Base-by-base conservation (phyloP, 2,888 invertebrate species). In the Stratiomys singularior region DNA sequence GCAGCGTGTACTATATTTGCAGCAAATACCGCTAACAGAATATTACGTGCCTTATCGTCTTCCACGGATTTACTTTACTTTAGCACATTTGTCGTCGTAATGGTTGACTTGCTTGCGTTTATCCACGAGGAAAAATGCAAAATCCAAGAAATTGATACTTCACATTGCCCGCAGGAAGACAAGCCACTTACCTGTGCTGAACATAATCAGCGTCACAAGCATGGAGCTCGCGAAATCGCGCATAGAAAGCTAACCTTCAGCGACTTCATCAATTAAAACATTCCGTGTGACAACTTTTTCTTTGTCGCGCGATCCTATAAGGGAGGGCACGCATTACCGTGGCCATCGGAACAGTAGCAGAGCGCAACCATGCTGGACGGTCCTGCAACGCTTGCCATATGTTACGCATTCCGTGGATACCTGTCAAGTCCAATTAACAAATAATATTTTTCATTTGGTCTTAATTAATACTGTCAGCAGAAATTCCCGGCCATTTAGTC, bases 401-500 rank as follows among this genome's bases (percentile, higher is more conserved):
- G 74, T 60, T 58, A 46, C 44, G 23, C 44, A 74, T 74, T 74
- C 74, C 23, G 74, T 44, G 46, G 58, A 74, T 74, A 74, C 74
- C 74, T 74, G 74, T 74, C 74, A 74, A 58, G 74, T 74, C 74
- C 74, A 74, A 74, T 74, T 74, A 74, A 74, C 74, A 74, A 74
- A 74, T 74, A 74, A 74, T 74, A 74, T 74, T 74, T 74, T 74
- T 60, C 74, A 74, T 74, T 74, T 37, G 58, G 74, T 74, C 74
- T 74, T 74, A 74, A 74, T 74, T 74, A 74, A 74, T 60, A 23
- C 74, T 58, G 74, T 74, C 74, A 74, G 74, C 60, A 74, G 58
- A 58, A 74, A 60, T 74, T 74, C 74, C 46, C 74, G 30, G 21
- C 74, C 52, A 74, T 74, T 44, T 74, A 23, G 74, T 52, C 74